These are phyloP conservation scores for Pseudomyrmex sp. DNA, from an alignment of 1,140 invertebrate genomes.

Conservation along the genomic window DNA sequence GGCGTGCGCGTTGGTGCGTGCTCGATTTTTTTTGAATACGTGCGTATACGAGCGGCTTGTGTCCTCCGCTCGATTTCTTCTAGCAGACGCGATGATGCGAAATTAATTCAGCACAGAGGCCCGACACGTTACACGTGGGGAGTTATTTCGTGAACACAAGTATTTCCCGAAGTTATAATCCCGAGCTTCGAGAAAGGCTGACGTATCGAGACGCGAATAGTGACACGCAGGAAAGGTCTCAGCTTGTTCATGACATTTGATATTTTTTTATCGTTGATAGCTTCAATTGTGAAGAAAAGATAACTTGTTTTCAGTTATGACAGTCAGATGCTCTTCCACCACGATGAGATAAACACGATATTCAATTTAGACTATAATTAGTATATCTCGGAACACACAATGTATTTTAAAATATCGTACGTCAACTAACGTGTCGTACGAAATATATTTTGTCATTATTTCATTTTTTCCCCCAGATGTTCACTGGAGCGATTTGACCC, in stretches of 20 bases:
- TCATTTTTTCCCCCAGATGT: background rate
- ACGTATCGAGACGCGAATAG: background rate
- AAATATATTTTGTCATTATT: background rate
- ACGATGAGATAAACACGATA: background rate
- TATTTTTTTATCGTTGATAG: background rate
- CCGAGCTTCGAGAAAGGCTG: background rate
- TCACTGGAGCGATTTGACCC: background rate
- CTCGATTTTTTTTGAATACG: slow-evolving; percentile 2
- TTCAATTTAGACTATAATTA: background rate
- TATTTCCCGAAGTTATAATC: slow-evolving; percentile 1
- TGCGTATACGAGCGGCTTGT: background rate
- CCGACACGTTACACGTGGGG: background rate
- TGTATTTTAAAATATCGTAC: background rate
- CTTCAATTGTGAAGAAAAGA: too few relatives aligned
- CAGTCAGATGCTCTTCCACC: background rate
- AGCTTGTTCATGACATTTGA: background rate
- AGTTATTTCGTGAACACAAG: background rate
- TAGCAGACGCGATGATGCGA: background rate
- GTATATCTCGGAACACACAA: background rate
- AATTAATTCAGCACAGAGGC: slow-evolving; percentile 1
- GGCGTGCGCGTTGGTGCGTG: slow-evolving; percentile 1
- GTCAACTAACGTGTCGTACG: too few relatives aligned
- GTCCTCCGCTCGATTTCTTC: background rate
- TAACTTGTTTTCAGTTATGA: background rate
- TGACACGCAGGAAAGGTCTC: background rate